Percentiles rank a stretch among this genome's conserved stretches.
Conservation (phyloP, 1,140 invertebrate genomes). For the Leguminivora glycinivorella region DNA sequence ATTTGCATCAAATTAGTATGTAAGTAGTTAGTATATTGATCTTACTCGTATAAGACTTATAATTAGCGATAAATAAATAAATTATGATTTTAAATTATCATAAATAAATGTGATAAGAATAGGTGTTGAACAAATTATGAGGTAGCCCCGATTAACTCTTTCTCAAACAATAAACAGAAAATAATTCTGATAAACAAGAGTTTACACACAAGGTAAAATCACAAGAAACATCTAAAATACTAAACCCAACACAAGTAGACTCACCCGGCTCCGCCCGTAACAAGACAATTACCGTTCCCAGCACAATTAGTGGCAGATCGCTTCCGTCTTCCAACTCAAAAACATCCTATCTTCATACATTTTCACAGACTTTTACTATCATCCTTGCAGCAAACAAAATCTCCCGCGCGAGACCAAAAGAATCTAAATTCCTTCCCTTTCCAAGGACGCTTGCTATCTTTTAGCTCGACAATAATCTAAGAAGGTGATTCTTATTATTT, state of each 20-base stretch:
- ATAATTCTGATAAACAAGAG: background rate
- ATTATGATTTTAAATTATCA: no score
- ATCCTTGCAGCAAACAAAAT: background rate
- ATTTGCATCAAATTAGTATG: no score
- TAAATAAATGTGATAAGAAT: no score
- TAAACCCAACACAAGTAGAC: background rate
- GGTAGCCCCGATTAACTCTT: no score
- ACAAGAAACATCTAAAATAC: background rate
- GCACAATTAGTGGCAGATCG: slow-evolving; percentile 58
- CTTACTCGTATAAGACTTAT: no score
- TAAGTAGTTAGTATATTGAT: no score
- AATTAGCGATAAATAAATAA: no score
- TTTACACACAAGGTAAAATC: background rate
- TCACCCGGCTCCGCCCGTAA: background rate
- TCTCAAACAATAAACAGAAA: background rate
- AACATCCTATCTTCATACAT: background rate
- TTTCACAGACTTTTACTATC: background rate
- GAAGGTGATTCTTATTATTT: slow-evolving; percentile 74
- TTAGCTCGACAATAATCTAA: slow-evolving; percentile 34
- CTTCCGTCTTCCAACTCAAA: slow-evolving; percentile 47
- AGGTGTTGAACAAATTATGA: no score
- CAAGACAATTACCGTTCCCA: slow-evolving; percentile 25
- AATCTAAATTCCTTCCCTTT: background rate
- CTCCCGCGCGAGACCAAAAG: background rate
- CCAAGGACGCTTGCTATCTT: background rate